Base-by-base conservation (phyloP, 2,888 invertebrate genomes). In the Ornithoptera priamus region DNA sequence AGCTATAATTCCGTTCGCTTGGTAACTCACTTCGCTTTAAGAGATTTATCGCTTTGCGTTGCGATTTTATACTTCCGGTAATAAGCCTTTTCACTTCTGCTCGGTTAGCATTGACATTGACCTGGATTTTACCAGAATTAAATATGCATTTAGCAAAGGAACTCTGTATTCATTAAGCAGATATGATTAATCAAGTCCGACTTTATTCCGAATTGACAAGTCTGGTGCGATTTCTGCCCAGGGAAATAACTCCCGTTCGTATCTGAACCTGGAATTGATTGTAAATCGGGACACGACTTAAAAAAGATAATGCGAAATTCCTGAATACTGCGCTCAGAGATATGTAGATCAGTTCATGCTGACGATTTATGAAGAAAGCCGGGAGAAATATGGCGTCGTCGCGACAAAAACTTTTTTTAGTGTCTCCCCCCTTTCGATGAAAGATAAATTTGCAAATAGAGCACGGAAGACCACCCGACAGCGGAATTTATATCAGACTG, bases 321-420 rank as follows among this genome's bases (percentile, higher is more conserved):
- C 65, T 73, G 69, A 74, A 73, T 69, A 75, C 69, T 73, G 70
- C 75, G 65, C 72, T 73, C 70, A 63, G 79, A 83, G 84, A 86
- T 89, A 89, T 89, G 88, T 85, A 88, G 87, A 89, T 88, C 85
- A 87, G 85, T 80, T 75, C 72, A 85, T 84, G 83, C 82, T 85
- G 83, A 85, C 86, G 86, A 89, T 89, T 90, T 89, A 89, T 88
- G 86, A 87, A 85, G 88, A 88, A 87, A 86, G 84, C 85, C 81
- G 81, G 81, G 81, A 85, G 80, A 88, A 89, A 89, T 89, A 89
- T 88, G 86, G 88, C 88, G 79, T 80, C 81, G 79, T 78, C 82
- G 82, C 82, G 84, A 84, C 85, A 85, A 85, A 86, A 89, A 89
- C 85, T 87, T 90, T 89, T 88, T 89, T 86, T 83, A 84, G 78